Evolutionary conservation across 2,797 vertebrate species (phyloP).

Genomic region (Sardinella longiceps): DNA sequence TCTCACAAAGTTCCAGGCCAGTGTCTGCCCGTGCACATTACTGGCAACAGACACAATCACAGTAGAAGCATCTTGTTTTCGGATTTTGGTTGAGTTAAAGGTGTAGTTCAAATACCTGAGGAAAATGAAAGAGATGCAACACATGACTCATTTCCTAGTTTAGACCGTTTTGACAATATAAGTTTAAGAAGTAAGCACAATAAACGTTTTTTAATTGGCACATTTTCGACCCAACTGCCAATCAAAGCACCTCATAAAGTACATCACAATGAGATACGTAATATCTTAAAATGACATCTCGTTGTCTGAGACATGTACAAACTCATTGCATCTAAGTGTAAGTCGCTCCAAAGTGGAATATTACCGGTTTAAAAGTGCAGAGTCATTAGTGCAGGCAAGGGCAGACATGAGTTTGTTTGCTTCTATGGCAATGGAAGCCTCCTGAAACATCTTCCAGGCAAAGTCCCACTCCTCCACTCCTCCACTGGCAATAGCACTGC

Average conservation of each 20-base stretch:
- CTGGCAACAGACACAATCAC: conserved; percentile 81
- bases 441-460: conserved; percentile 75
- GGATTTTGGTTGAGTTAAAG: conserved; percentile 78
- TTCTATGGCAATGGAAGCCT: conserved; percentile 75
- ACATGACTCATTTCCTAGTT: not conserved
- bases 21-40: conserved; percentile 77
- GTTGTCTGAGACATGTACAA: not conserved
- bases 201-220: too few species aligned
- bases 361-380: conserved; percentile 79
- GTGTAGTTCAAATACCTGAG: conserved; percentile 80
- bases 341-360: not conserved
- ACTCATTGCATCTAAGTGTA: too few species aligned
- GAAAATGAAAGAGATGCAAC: conserved; percentile 1
- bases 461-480: conserved; percentile 80
- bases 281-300: not conserved
- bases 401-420: conserved; percentile 80
- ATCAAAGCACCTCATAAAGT: too few species aligned
- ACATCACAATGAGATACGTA: not conserved
- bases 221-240: too few species aligned
- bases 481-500: conserved; percentile 81
- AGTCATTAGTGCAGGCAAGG: conserved; percentile 77
- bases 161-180: too few species aligned
- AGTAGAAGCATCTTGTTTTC: conserved; percentile 84
- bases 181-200: too few species aligned
- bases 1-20: conserved; percentile 87